phyloP scores from a whole-genome alignment of 2,113 vertebrate species.

The Apodemus sylvaticus region DNA sequence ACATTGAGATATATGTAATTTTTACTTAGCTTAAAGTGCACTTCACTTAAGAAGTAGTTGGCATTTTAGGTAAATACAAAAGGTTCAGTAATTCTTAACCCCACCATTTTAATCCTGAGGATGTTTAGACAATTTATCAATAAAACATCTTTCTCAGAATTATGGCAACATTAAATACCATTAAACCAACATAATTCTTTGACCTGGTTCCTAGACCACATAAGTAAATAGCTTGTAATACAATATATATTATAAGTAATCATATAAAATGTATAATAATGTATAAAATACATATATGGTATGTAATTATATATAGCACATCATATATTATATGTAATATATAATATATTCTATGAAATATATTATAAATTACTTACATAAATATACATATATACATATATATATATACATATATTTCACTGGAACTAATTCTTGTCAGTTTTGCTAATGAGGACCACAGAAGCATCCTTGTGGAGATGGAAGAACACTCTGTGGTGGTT shows the following conservation, averaged over 20 bases:
- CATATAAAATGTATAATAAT: too few species aligned
- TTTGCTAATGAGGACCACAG: not conserved
- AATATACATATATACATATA: not conserved
- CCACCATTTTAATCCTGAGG: not conserved
- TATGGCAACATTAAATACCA: not conserved
- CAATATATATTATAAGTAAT: not conserved
- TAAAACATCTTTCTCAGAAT: not conserved
- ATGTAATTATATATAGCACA: not conserved
- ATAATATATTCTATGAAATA: not conserved
- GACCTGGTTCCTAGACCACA: not conserved
- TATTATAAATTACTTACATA: not conserved
- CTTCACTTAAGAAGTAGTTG: not conserved
- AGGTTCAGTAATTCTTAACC: not conserved
- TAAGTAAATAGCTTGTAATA: not conserved
- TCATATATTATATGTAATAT: not conserved
- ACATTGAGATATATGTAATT: not conserved
- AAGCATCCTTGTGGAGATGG: not conserved
- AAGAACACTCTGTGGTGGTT: not conserved
- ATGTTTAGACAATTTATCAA: constrained; percentile 11
- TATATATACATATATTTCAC: not conserved
- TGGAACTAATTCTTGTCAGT: not conserved
- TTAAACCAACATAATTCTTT: not conserved
- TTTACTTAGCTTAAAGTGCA: not conserved
- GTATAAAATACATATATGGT: not conserved
- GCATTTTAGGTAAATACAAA: not conserved